Conservation (phyloP, 2,888 invertebrate species). For the Heliconius ethilla region DNA sequence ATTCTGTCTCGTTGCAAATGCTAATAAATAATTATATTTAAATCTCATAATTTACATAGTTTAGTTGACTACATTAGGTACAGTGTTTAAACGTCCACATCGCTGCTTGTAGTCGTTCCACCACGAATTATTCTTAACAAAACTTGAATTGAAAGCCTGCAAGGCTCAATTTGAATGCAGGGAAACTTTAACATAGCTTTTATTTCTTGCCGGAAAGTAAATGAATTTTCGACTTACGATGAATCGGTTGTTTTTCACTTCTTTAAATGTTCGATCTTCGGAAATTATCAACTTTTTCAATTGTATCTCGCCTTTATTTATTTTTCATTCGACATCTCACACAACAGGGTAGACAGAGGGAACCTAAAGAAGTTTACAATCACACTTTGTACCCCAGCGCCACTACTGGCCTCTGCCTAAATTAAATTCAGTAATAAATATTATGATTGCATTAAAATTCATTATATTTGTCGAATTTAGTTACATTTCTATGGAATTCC, state of each 20-base stretch:
- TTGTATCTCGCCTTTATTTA: conserved; percentile 6
- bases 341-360: too few species aligned
- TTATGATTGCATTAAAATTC: neutral
- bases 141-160: conserved; percentile 74
- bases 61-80: neutral
- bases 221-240: conserved; percentile 71
- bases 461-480: neutral
- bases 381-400: too few species aligned
- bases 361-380: too few species aligned
- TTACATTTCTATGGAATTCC: neutral
- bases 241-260: conserved; percentile 51
- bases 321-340: neutral
- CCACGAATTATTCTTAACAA: conserved; percentile 66
- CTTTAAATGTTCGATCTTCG: conserved; percentile 33
- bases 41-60: neutral
- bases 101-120: conserved; percentile 48
- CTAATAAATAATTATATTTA: neutral
- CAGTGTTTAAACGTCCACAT: conserved; percentile 4
- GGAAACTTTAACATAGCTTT: conserved; percentile 74
- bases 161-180: conserved; percentile 74
- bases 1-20: too few species aligned
- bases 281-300: conserved; percentile 22
- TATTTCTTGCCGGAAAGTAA: conserved; percentile 71
- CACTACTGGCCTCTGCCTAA: neutral
- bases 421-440: neutral